These are phyloP conservation scores for Stenchaetothrips biformis DNA, from an alignment of 2,888 invertebrate species.

Conservation along the genomic window DNA sequence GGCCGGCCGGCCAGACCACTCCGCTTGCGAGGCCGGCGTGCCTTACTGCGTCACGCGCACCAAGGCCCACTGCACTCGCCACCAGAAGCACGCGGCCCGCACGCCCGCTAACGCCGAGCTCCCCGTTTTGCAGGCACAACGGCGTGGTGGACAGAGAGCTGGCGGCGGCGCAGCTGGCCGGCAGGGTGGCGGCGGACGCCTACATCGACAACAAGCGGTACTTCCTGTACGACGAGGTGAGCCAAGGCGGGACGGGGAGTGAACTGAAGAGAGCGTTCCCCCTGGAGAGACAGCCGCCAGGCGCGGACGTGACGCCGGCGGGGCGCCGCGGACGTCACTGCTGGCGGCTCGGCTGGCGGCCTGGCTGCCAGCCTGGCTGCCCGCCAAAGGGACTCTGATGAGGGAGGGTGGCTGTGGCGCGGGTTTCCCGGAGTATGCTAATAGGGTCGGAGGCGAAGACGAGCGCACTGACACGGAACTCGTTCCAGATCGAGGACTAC, in stretches of 20 bases:
- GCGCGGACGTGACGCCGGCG: not conserved
- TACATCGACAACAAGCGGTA: slow-evolving; percentile 12
- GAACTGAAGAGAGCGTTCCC: not conserved
- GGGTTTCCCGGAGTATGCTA: not conserved
- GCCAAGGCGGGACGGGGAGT: not conserved
- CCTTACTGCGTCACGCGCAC: not conserved
- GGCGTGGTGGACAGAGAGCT: not conserved
- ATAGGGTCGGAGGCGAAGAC: not conserved
- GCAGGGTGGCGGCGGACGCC: not conserved
- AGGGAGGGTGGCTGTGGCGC: not conserved
- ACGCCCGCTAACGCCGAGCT: not conserved
- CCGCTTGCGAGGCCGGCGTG: not conserved
- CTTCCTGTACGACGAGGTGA: not conserved
- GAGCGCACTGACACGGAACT: not conserved
- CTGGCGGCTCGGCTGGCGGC: not conserved
- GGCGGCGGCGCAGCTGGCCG: not conserved
- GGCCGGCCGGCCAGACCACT: not conserved
- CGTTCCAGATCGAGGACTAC: not conserved
- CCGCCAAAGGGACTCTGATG: not conserved
- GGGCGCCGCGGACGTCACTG: not conserved
- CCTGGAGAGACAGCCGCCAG: not conserved
- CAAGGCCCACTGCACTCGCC: not conserved
- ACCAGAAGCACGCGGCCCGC: not conserved
- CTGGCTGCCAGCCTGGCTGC: not conserved
- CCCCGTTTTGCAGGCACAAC: not conserved